Evolutionary conservation across 2,797 vertebrate genomes (phyloP).

Genomic region (Pangasius larnaudii): DNA sequence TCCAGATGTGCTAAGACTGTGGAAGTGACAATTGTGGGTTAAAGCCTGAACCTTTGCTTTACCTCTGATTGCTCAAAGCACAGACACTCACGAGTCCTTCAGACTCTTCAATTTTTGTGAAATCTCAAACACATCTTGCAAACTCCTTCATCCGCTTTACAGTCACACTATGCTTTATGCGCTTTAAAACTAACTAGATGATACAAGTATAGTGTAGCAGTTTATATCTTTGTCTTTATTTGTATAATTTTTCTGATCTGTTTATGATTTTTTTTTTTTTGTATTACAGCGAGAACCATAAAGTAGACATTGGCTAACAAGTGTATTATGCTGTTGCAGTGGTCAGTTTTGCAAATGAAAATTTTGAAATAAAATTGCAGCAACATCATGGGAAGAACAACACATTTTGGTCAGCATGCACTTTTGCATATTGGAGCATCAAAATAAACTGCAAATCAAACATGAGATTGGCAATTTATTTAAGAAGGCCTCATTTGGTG

Average conservation of each 20-base stretch:
- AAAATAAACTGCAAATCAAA: neutral
- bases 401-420: neutral
- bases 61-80: slow-evolving; percentile 16
- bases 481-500: neutral
- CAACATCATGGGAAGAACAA: neutral
- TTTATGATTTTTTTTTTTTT: neutral
- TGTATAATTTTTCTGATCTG: neutral
- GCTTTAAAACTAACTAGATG: neutral
- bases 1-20: slow-evolving; percentile 63
- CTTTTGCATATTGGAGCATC: neutral
- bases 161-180: neutral
- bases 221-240: neutral
- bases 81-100: neutral
- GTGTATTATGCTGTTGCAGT: neutral
- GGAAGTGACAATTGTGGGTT: slow-evolving; percentile 48
- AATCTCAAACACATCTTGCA: neutral
- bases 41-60: slow-evolving; percentile 28
- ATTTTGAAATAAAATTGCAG: neutral
- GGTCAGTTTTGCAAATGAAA: neutral
- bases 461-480: neutral
- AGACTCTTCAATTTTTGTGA: neutral
- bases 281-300: neutral
- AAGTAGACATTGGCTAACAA: neutral
- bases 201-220: neutral
- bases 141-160: neutral